Evolutionary conservation across 37 sponge, comb jelly and placozoan species (phyloP).

Genomic region (Haliclona indistincta): DNA sequence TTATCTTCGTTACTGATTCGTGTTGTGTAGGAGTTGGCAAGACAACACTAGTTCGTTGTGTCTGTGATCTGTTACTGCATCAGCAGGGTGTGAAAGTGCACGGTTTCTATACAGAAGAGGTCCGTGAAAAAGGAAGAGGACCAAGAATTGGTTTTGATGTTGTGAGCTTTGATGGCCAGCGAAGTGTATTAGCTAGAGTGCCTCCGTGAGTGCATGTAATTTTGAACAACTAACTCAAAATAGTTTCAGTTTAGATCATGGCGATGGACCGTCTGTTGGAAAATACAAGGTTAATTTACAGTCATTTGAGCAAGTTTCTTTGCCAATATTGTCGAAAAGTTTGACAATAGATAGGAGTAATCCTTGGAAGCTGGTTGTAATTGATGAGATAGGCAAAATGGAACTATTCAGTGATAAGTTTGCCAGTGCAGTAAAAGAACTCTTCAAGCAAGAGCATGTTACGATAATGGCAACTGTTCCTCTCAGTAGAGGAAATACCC

Average conservation of each 20-base stretch:
- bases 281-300: constrained; percentile 48
- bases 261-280: constrained; percentile 15
- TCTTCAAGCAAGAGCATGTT: constrained; percentile 15
- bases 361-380: constrained; percentile 9
- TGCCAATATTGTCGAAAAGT: constrained; percentile 13
- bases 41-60: constrained; percentile 51
- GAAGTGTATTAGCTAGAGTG: constrained; percentile 61
- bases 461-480: constrained; percentile 58
- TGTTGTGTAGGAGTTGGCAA: constrained; percentile 76
- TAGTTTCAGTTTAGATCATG: neutral
- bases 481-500: constrained; percentile 6
- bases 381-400: constrained; percentile 75
- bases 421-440: constrained; percentile 7
- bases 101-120: constrained; percentile 67
- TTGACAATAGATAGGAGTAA: neutral
- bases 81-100: constrained; percentile 10
- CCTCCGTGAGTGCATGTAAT: neutral
- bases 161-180: constrained; percentile 52
- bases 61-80: constrained; percentile 18
- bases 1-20: neutral
- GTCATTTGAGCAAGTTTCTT: constrained; percentile 49
- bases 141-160: constrained; percentile 70
- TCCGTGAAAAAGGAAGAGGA: constrained; percentile 37
- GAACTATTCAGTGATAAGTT: constrained; percentile 50
- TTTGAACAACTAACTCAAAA: neutral